Evolutionary conservation across 1,140 invertebrate genomes (phyloP), one percentile per base, ranked within the genome.

Genomic region (Drosophila jambulina): DNA sequence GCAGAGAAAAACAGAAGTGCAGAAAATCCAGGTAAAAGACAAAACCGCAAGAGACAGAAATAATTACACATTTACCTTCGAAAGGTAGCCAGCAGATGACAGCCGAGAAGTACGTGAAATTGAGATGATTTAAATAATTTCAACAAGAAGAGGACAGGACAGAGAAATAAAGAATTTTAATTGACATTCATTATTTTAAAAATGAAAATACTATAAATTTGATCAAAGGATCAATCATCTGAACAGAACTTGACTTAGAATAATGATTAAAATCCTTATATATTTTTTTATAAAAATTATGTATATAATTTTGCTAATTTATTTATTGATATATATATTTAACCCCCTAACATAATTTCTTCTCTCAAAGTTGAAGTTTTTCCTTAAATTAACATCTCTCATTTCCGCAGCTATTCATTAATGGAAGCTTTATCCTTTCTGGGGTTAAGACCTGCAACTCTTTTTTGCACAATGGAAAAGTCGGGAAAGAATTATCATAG

Each of bases 41-140:
- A 79, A 82, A 75, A 75, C 79, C 79, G 38, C 80, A 86, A 61
- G 61, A 75, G 83, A 82, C 76, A 72, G 40, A 79, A 82, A 63
- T 82, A 82, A 82, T 82, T 82, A 87, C 43, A 72, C 61, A 72
- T 63, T 65, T 60, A 62, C 25, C 25, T 53, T 68, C 9, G 25
- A 64, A 72, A 58, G 54, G 49, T 42, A 63, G 40, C 69, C 69
- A 72, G 43, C 29, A 48, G 67, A 56, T 45, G 71, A 65, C 51
- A 43, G 25, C 36, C 42, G 57, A 34, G 36, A 25, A 43, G n/a
- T 62, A 64, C 38, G 62, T 64, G 62, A 43, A 23, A 25, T 43
- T 54, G 21, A 38, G 51, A 54, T 54, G n/a, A 54, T 54, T 54
- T 54, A 23, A 54, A 54, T 54, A 23, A 17, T 54, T 54, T 54